Percentiles rank a stretch among this genome's conserved stretches.
Evolutionary conservation across 2,113 vertebrate species (phyloP).

Genomic region (Amazona vittata): DNA sequence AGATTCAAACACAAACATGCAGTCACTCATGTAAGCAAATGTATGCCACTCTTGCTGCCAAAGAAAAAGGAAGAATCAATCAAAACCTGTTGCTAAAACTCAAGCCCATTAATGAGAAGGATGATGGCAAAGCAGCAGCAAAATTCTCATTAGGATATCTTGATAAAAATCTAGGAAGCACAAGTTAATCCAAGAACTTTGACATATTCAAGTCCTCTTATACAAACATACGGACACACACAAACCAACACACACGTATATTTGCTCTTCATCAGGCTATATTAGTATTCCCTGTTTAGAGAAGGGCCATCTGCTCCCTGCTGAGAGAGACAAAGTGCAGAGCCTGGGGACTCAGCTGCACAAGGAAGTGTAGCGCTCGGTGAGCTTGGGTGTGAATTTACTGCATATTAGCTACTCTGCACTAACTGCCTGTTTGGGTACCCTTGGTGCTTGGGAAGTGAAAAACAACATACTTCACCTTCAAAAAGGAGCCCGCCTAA

Average conservation of each 20-base stretch:
- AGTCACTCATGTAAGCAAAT: background rate
- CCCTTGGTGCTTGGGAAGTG: background rate
- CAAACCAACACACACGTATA: background rate
- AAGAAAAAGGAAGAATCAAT: background rate
- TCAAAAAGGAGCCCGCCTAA: background rate
- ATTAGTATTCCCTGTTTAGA: background rate
- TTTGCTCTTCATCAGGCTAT: background rate
- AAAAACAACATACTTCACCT: background rate
- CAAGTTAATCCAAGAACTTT: background rate
- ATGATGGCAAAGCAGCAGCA: background rate
- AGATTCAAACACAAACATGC: background rate
- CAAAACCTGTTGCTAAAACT: background rate
- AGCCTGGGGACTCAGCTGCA: background rate
- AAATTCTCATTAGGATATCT: background rate
- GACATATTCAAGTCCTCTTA: background rate
- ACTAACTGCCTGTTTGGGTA: background rate
- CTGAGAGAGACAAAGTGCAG: constrained; percentile 33
- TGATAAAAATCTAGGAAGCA: background rate
- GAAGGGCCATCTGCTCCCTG: constrained; percentile 41
- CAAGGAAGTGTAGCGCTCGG: background rate
- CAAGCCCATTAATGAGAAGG: background rate
- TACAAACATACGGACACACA: background rate
- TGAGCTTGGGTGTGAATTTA: constrained; percentile 26
- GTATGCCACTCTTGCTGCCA: background rate
- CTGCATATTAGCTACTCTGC: background rate